A percentile compares a stretch with the other conserved stretches of the same genome.
These are phyloP conservation scores for Anastatus disparis DNA, from an alignment of 1,140 invertebrate species.

Conservation along the genomic window DNA sequence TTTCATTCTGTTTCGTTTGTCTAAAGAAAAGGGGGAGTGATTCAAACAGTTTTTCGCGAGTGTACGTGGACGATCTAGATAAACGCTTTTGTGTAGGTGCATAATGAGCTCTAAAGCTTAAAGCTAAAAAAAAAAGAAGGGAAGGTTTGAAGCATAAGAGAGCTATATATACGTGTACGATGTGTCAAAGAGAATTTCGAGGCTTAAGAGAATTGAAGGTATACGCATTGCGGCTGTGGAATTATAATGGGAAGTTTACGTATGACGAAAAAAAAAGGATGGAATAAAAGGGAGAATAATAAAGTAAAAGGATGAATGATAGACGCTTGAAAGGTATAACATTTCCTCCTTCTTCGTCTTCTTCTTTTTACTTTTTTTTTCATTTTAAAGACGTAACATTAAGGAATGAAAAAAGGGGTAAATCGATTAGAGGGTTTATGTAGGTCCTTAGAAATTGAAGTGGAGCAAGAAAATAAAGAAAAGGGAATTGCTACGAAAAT, in stretches of 20 bases:
- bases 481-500: too few species aligned
- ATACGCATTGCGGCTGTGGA: too few species aligned
- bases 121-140: not conserved
- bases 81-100: conserved; percentile 16
- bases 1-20: too few species aligned
- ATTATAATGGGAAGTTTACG: not conserved
- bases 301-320: conserved; percentile 11
- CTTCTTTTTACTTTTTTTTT: too few species aligned
- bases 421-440: not conserved
- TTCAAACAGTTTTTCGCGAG: not conserved
- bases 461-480: not conserved
- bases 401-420: not conserved
- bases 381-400: too few species aligned
- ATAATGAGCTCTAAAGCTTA: conserved; percentile 7
- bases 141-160: not conserved
- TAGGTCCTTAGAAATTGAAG: not conserved
- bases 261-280: not conserved
- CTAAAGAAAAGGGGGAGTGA: too few species aligned
- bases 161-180: too few species aligned
- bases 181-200: too few species aligned
- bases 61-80: conserved; percentile 19
- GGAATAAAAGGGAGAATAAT: not conserved
- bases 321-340: conserved; percentile 15
- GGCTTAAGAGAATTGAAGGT: too few species aligned
- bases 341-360: too few species aligned